Base-by-base conservation (phyloP, 2,888 invertebrate genomes). In the Clistopyga incitator region DNA sequence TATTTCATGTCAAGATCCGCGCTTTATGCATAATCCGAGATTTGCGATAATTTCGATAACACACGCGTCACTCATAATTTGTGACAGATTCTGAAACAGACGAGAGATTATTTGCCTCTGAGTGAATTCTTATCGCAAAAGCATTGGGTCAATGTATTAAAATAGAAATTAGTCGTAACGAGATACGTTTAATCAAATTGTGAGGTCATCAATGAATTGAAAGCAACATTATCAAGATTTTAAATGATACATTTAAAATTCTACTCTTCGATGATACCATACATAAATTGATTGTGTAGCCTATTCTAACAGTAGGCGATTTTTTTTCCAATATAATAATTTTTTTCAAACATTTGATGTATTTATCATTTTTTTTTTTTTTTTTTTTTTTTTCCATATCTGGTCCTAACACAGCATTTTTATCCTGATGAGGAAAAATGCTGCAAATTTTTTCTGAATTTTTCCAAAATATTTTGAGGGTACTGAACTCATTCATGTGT, bases 1-100 rank as follows among this genome's bases (percentile, higher is more conserved):
- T 82, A 77, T 82, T 77, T 59, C 38, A 11, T 20, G 15, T n/a
- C 50, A 50, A 64, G 18, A 56, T 70, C 52, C 42, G n/a, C 23
- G 68, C 34, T n/a, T 13, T 42, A 29, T 52, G 4, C 71, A 20
- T 38, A 45, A 64, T 38, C 64, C 64, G 38, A 38, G 64, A 42
- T 64, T 18, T 47, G 59, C 71, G 23, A 34, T 56, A 71, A 38
- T 54, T 15, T 59, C 38, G 65, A 50, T 77, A 71, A 76, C 25
- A 11, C 29, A 52, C 23, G 42, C 54, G 59, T 81, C 56, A 47
- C 18, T 81, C 54, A 56, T 18, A 23, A 25, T 38, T 11, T 38
- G 8, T 25, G 54, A 67, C 45, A 47, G 38, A 54, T 65, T 23
- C 13, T 18, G 67, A 56, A 81, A 71, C 18, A 13, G 50, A 4